Evolutionary conservation across 2,888 invertebrate genomes (phyloP), one percentile per base, ranked within the genome.

Genomic region (Polylopha cassiicola): DNA sequence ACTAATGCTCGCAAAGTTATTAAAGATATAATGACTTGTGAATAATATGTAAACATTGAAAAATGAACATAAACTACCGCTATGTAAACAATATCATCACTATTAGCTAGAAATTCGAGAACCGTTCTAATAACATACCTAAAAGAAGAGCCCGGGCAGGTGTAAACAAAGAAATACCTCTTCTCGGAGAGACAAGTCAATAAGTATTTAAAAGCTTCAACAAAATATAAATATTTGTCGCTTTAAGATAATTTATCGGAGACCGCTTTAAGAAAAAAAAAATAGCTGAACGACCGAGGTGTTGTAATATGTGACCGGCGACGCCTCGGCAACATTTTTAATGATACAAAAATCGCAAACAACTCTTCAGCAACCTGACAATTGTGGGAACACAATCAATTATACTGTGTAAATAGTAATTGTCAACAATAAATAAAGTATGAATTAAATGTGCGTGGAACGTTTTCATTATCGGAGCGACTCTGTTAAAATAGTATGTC

Each of bases 351-450:
- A 82, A 73, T 76, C 57, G 67, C 74, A 61, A 69, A 64, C 74
- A 58, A 65, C 77, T 79, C 77, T 66, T 81, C 80, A 73, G 59
- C 55, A 48, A 47, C 41, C 69, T 79, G 84, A 84, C 81, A 78
- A 80, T 84, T 82, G 85, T 84, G 85, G 81, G 85, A 85, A 84
- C 80, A 61, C 73, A 76, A 77, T 84, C 82, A 84, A 84, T 85
- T 85, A 84, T 81, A 73, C 65, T 65, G 71, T 64, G 77, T 68
- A 79, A 82, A 81, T 82, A 80, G 73, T 77, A 79, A 80, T 82
- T 75, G 80, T 77, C 75, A 73, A 77, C 73, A 76, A 68, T 72
- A 73, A 77, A 77, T 74, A 77, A 71, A 71, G 65, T 69, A 73
- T 66, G 69, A 74, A 75, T 75, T 69, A 77, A 78, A 63, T 63